Evolutionary conservation across 2,888 invertebrate species (phyloP), one percentile per base, ranked within the genome.

Genomic region (Barypeithes pellucidus): DNA sequence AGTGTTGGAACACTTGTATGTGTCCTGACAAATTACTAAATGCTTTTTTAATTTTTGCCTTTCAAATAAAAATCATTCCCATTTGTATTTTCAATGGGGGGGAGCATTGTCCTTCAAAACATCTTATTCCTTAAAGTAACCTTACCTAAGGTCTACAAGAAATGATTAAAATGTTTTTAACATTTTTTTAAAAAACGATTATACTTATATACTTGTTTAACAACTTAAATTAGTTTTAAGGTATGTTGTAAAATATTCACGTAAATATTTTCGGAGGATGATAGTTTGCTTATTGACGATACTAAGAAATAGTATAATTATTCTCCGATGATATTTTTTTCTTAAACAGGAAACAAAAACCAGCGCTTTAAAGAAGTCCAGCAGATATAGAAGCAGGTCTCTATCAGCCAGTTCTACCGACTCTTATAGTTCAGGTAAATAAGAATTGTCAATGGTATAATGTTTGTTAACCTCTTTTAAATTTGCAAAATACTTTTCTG

Each of bases 331-430:
- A 47, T 47, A 20, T 9, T 8, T 4, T 3, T 5, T 20, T 47
- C 5, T 11, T 3, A 47, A 47, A 20, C 86, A 89, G 89, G 89
- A 89, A 80, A 83, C 88, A 54, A 89, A 89, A 84, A 84, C 84
- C 2, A 92, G 95, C 76, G 95, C 95, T 9, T 85, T 95, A 84
- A 95, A 96, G 88, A 95, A 95, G 85, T 92, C 95, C 14, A 95
- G 93, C 79, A 90, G 96, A 65, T 95, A 97, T 84, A 89, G 96
- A 67, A 96, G 96, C 84, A 91, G 97, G 75, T 97, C 97, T 0
- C 88, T 97, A 22, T 97, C 97, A 11, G 97, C 96, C 3, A 97
- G 97, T 7, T 97, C 97, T 41, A 96, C 96, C 66, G 97, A 97
- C 86, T 97, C 97, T 20, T 97, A 96, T 87, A 97, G 96, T 86